These are phyloP conservation scores for Xylocampa areola DNA, from an alignment of 2,888 invertebrate species.

Conservation along the genomic window DNA sequence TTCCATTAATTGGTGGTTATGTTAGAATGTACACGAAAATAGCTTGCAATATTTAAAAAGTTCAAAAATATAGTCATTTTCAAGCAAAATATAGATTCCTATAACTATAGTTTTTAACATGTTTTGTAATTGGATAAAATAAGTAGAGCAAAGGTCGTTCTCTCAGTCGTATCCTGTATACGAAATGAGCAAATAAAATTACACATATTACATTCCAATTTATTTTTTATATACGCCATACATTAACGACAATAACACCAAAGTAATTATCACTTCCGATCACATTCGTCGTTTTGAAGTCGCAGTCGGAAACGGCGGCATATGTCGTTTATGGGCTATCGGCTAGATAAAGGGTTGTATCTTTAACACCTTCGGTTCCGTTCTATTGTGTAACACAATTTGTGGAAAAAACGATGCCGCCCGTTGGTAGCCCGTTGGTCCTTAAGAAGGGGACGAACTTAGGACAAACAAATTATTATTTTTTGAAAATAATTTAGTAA, in stretches of 20 bases:
- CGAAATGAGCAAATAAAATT: no score
- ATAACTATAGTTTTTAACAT: no score
- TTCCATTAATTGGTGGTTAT: no score
- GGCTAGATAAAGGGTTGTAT: slow-evolving; percentile 80
- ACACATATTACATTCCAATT: no score
- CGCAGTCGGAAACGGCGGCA: slow-evolving; percentile 79
- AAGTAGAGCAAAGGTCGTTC: no score
- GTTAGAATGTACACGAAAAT: no score
- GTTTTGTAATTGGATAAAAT: no score
- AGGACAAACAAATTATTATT: background rate
- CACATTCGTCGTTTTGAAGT: slow-evolving; percentile 64
- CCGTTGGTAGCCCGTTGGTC: slow-evolving; percentile 71
- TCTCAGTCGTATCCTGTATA: no score
- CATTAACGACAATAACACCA: slow-evolving; percentile 18
- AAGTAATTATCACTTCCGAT: slow-evolving; percentile 38
- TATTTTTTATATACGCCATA: background rate
- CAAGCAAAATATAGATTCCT: no score
- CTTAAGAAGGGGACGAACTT: slow-evolving; percentile 66
- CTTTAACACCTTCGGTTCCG: slow-evolving; percentile 80
- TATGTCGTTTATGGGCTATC: slow-evolving; percentile 67
- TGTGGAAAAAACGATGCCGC: slow-evolving; percentile 77
- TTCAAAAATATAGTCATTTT: no score
- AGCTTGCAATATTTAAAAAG: no score
- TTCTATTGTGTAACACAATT: slow-evolving; percentile 76
- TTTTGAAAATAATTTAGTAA: no score